A percentile compares a stretch with the other conserved stretches of the same genome.
These are phyloP conservation scores for Baryphthengus martii DNA, from an alignment of 2,113 vertebrate genomes.

Conservation along the genomic window DNA sequence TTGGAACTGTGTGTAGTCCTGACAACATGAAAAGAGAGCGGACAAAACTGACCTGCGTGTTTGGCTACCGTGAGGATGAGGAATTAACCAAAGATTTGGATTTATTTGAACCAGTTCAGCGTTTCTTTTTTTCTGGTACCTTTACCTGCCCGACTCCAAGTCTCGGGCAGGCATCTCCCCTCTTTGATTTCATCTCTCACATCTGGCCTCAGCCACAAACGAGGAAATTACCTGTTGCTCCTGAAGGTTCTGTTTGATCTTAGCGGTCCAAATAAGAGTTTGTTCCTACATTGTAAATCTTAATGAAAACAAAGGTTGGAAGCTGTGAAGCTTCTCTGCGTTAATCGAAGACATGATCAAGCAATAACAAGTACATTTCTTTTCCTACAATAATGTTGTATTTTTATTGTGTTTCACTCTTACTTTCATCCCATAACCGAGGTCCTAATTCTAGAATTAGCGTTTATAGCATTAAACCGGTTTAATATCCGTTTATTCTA, in stretches of 20 bases:
- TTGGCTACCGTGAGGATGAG: background rate
- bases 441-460: background rate
- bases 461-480: background rate
- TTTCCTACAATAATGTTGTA: background rate
- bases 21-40: background rate
- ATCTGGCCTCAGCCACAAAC: background rate
- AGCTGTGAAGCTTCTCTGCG: accelerated
- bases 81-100: background rate
- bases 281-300: accelerated
- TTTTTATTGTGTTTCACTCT: background rate
- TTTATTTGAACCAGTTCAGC: background rate
- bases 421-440: background rate
- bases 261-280: background rate
- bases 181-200: background rate
- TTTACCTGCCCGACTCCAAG: background rate
- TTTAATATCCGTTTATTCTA: background rate
- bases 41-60: background rate
- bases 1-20: background rate
- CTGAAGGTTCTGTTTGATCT: background rate
- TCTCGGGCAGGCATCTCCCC: background rate
- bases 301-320: background rate
- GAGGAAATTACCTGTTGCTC: background rate
- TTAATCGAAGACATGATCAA: background rate
- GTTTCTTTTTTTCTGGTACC: background rate
- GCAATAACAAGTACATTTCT: background rate